These are phyloP conservation scores for Gallinago nigripennis DNA, from an alignment of 2,797 vertebrate species.

Conservation along the genomic window DNA sequence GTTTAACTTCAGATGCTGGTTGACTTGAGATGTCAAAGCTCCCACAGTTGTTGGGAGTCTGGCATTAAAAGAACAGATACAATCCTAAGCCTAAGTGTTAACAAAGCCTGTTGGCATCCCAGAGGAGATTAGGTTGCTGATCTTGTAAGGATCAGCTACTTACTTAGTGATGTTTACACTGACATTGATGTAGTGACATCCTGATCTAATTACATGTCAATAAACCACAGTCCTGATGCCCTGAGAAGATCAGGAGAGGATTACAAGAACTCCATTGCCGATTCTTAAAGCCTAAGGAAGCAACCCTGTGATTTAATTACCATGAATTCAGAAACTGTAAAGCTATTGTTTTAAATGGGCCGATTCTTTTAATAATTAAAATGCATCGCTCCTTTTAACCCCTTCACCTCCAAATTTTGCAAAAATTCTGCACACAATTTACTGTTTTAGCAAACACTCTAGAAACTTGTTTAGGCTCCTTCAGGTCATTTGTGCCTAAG, in stretches of 20 bases:
- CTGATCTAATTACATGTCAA: constrained; percentile 93
- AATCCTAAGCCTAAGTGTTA: constrained; percentile 71
- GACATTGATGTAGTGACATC: constrained; percentile 84
- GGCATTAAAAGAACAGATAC: constrained; percentile 48
- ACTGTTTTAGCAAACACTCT: background rate
- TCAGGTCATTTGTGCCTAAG: background rate
- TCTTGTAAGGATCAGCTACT: constrained; percentile 82
- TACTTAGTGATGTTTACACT: constrained; percentile 81
- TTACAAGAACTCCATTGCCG: constrained; percentile 67
- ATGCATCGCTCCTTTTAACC: background rate
- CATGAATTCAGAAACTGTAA: constrained; percentile 20
- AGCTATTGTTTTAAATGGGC: background rate
- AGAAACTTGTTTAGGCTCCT: background rate
- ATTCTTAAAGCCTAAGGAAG: constrained; percentile 57
- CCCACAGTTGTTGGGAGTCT: background rate
- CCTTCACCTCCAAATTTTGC: background rate
- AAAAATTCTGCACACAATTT: background rate
- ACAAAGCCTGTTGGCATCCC: constrained; percentile 82
- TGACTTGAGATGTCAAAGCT: constrained; percentile 12
- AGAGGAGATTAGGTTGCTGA: constrained; percentile 85
- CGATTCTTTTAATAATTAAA: constrained; percentile 1
- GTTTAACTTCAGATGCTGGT: background rate
- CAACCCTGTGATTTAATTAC: constrained; percentile 49
- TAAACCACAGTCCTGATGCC: constrained; percentile 80
- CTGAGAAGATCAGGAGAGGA: constrained; percentile 73